These are phyloP conservation scores for Mycalesis mineus DNA, from an alignment of 2,888 invertebrate genomes.

Conservation along the genomic window DNA sequence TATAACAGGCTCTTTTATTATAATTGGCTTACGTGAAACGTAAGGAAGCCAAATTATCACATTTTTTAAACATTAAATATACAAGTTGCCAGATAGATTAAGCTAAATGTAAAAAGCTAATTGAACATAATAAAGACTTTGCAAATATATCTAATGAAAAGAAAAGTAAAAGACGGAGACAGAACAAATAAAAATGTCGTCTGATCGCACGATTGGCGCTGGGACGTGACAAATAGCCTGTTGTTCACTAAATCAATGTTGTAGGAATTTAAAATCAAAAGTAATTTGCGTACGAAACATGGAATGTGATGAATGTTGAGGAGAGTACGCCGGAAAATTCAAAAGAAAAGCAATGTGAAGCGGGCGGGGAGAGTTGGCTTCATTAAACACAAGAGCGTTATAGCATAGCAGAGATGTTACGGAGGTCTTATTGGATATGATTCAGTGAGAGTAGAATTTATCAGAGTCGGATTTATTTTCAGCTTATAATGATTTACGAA, in stretches of 20 bases:
- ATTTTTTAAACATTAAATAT: no score
- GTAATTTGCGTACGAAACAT: slow-evolving; percentile 68
- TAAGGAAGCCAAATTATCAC: no score
- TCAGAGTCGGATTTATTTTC: background rate
- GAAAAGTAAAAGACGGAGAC: background rate
- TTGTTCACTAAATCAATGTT: slow-evolving; percentile 65
- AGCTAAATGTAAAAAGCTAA: background rate
- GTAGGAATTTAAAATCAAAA: slow-evolving; percentile 70
- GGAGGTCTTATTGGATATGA: slow-evolving; percentile 22
- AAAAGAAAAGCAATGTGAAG: slow-evolving; percentile 69
- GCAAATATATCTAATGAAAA: background rate
- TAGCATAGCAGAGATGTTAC: slow-evolving; percentile 43
- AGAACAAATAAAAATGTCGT: slow-evolving; percentile 7
- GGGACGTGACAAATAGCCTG: slow-evolving; percentile 28
- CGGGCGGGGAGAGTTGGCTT: slow-evolving; percentile 72
- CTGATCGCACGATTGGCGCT: slow-evolving; percentile 6
- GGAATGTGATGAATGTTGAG: slow-evolving; percentile 72
- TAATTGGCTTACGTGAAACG: no score
- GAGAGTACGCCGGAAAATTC: slow-evolving; percentile 74
- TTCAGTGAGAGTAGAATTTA: background rate
- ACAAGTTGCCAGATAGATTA: background rate
- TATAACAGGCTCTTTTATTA: no score
- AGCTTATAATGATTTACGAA: no score
- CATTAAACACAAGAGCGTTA: slow-evolving; percentile 65
- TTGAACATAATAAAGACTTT: background rate